Evolutionary conservation across 2,888 invertebrate genomes (phyloP), one percentile per base, ranked within the genome.

Genomic region (Meghimatium bilineatum): DNA sequence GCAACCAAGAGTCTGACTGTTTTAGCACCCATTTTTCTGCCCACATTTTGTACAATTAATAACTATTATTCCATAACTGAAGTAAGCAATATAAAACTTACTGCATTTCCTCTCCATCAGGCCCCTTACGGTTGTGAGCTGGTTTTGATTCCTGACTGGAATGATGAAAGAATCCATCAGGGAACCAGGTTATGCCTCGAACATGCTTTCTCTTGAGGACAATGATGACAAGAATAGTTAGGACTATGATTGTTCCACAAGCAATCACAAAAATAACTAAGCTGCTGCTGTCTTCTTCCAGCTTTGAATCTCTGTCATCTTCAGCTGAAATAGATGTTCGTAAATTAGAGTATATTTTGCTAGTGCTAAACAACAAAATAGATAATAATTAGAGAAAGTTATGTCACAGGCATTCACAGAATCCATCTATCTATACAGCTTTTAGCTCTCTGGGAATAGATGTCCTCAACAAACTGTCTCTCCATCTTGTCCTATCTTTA

Each of bases 21-120:
- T 44, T 44, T 12, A 44, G 44, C 12, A 44, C 12, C 12, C 44
- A 44, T 44, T 44, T 5, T 44, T 44, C 44, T 44, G 12, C 44
- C 5, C 44, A 8, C 12, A 44, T 44, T 44, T 44, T 44, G 12
- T 44, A 44, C 44, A 44, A 44, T 44, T 44, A 12, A 12, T 44
- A 44, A 44, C 44, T 44, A 44, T 44, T 44, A 12, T 44, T 44
- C 44, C 12, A 44, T 44, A 44, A 44, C 12, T 44, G 44, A 8
- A 8, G 6, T 44, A 44, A n/a, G 12, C 44, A 8, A 8, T 8
- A 44, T 6, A 87, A 84, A 29, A 87, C 91, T 91, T 97, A 98
- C 86, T 97, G 95, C 97, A 98, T 97, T 94, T 99, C 98, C 93
- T 98, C 98, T 0, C 98, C 98, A 92, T 98, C 98, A 0, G 98